phyloP scores from a whole-genome alignment of 2,797 vertebrate genomes.

The Graptemys geographica region DNA sequence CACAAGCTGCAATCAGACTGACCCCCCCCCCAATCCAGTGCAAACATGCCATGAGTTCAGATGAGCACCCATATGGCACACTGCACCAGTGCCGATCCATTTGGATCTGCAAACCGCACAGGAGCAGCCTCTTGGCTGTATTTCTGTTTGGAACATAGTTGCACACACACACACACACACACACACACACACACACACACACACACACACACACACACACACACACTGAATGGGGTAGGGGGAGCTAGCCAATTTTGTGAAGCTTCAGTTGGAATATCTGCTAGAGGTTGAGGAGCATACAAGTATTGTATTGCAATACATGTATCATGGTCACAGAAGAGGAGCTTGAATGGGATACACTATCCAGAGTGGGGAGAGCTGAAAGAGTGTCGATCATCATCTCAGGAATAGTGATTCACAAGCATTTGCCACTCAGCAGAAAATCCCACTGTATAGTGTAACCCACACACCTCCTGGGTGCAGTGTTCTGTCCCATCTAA shows the following conservation, averaged over 20 bases:
- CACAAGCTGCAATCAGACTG: neutral
- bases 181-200: too few species aligned
- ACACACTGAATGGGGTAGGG: neutral
- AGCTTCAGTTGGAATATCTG: neutral
- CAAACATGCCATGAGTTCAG: neutral
- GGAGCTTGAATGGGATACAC: neutral
- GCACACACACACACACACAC: too few species aligned
- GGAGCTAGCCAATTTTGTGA: neutral
- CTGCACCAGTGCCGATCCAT: too few species aligned
- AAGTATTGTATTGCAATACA: neutral
- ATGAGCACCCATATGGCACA: neutral
- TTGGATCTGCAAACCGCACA: neutral
- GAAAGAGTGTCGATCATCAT: neutral
- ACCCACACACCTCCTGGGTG: too few species aligned
- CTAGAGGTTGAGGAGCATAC: neutral
- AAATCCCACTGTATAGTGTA: neutral
- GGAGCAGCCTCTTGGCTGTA: neutral
- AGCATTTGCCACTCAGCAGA: neutral
- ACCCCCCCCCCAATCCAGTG: too few species aligned
- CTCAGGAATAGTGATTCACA: neutral
- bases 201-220: too few species aligned
- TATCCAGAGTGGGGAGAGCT: too few species aligned
- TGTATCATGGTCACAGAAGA: neutral
- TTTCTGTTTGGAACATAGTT: neutral
- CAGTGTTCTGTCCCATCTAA: too few species aligned